Evolutionary conservation across 23 tunicate species (phyloP).

Genomic region (Clavelina lepadiformis): DNA sequence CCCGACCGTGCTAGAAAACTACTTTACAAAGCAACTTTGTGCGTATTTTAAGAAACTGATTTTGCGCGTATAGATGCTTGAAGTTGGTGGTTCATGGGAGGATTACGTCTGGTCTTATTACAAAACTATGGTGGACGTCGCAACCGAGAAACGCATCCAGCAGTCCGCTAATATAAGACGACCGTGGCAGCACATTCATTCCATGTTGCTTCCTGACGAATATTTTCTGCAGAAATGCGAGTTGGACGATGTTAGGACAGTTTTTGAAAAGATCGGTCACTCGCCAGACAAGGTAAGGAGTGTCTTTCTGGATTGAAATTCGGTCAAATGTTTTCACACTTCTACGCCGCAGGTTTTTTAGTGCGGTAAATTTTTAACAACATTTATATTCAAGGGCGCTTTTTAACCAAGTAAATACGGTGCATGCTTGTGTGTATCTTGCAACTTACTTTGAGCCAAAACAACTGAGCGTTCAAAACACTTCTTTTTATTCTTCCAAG

Average conservation of each 20-base stretch:
- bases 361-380: not conserved
- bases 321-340: no score
- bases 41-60: not conserved
- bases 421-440: no score
- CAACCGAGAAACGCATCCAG: constrained; percentile 44
- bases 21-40: not conserved
- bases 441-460: not conserved
- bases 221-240: constrained; percentile 61
- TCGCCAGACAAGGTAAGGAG: constrained; percentile 29
- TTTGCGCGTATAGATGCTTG: constrained; percentile 43
- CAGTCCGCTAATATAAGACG: constrained; percentile 19
- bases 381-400: no score
- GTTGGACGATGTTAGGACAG: constrained; percentile 10
- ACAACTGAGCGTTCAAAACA: not conserved
- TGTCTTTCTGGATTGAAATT: not conserved
- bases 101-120: constrained; percentile 80
- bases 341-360: not conserved
- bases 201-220: constrained; percentile 51
- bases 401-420: no score
- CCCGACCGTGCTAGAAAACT: not conserved
- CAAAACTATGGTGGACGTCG: constrained; percentile 72
- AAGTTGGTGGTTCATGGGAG: constrained; percentile 68
- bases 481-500: constrained; percentile 11
- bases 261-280: constrained; percentile 54
- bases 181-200: constrained; percentile 39